Conservation (phyloP, 2,888 invertebrate genomes). For the Diogma glabrata region DNA sequence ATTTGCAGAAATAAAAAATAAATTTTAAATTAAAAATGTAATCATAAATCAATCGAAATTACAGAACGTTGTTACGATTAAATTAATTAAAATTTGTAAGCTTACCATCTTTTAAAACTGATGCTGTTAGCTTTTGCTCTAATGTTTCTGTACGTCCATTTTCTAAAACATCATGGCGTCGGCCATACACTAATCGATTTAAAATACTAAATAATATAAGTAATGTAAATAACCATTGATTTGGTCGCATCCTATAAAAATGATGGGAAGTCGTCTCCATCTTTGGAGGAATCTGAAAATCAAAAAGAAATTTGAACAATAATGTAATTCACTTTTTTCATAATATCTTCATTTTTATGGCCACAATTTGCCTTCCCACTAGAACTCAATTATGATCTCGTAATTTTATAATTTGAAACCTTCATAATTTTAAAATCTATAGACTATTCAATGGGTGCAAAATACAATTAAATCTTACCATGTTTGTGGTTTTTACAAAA, state of each 20-base stretch:
- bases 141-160: constrained; percentile 4
- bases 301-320: not conserved
- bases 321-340: not conserved
- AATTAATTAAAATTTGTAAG: too few species aligned
- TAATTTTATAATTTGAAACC: too few species aligned
- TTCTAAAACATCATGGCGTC: constrained; percentile 11
- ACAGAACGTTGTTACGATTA: too few species aligned
- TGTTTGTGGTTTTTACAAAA: too few species aligned
- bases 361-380: too few species aligned
- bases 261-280: constrained; percentile 18
- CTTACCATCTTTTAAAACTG: constrained; percentile 8
- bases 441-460: too few species aligned
- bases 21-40: too few species aligned
- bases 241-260: constrained; percentile 17
- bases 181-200: constrained; percentile 12
- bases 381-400: too few species aligned
- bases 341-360: not conserved
- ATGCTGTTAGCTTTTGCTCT: constrained; percentile 8
- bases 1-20: too few species aligned
- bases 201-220: constrained; percentile 8
- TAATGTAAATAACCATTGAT: constrained; percentile 12
- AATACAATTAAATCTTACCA: too few species aligned
- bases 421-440: too few species aligned
- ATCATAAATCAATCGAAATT: too few species aligned
- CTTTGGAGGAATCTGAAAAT: constrained; percentile 18